These are phyloP conservation scores for Lordiphosa stackelbergi DNA, from an alignment of 1,140 invertebrate genomes.

Conservation along the genomic window DNA sequence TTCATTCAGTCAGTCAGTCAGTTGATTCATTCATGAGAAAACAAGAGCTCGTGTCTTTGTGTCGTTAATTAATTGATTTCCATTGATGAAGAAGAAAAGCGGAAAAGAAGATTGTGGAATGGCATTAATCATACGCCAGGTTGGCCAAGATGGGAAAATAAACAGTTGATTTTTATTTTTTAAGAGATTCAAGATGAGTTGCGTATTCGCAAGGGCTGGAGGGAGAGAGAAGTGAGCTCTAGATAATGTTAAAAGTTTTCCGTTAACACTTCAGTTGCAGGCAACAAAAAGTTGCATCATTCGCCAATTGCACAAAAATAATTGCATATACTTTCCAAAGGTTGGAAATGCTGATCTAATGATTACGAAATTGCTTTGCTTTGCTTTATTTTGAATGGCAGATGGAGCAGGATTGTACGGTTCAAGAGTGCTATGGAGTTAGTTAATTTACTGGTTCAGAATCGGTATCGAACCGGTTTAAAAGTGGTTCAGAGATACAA, in stretches of 20 bases:
- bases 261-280: constrained; percentile 46
- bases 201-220: too few relatives aligned
- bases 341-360: too few relatives aligned
- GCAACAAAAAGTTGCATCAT: constrained; percentile 22
- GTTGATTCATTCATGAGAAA: constrained; percentile 55
- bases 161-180: not conserved
- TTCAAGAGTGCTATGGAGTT: too few relatives aligned
- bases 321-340: too few relatives aligned
- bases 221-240: constrained; percentile 12
- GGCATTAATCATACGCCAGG: constrained; percentile 64
- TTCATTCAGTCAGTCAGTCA: constrained; percentile 17
- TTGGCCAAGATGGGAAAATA: constrained; percentile 2
- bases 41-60: constrained; percentile 40
- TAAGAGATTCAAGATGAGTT: not conserved
- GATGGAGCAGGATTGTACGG: too few relatives aligned
- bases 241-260: constrained; percentile 36
- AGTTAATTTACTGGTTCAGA: too few relatives aligned
- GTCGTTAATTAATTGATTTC: constrained; percentile 67
- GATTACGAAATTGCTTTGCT: too few relatives aligned
- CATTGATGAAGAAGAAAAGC: constrained; percentile 29
- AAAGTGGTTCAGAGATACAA: too few relatives aligned
- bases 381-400: too few relatives aligned
- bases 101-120: too few relatives aligned
- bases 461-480: too few relatives aligned
- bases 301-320: constrained; percentile 10